These are phyloP conservation scores for Coreoperca whiteheadi DNA, from an alignment of 2,113 vertebrate species.

Conservation along the genomic window DNA sequence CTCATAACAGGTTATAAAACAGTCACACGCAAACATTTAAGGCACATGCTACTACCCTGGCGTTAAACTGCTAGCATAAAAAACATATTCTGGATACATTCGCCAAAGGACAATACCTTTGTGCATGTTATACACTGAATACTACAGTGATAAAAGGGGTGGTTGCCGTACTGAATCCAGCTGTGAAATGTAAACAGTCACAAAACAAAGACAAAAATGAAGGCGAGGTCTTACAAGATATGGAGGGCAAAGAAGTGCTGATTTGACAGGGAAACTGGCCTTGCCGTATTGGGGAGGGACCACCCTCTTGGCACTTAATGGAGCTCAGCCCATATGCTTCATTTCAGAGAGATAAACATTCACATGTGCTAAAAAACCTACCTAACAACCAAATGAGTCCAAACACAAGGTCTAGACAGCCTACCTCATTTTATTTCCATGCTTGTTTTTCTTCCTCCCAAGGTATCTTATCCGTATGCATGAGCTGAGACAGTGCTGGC, in stretches of 20 bases:
- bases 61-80: background rate
- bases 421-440: slow-evolving; percentile 68
- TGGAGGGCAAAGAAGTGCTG: slow-evolving; percentile 40
- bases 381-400: slow-evolving; percentile 55
- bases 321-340: slow-evolving; percentile 66
- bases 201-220: slow-evolving; percentile 6
- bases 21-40: background rate
- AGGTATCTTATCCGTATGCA: slow-evolving; percentile 55
- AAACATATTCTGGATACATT: background rate
- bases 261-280: slow-evolving; percentile 30
- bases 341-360: slow-evolving; percentile 81
- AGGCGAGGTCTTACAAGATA: background rate
- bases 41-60: background rate
- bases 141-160: background rate
- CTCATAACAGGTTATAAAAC: background rate
- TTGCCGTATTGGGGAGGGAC: slow-evolving; percentile 28
- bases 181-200: slow-evolving; percentile 20
- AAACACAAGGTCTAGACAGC: slow-evolving; percentile 71
- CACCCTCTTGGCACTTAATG: slow-evolving; percentile 65
- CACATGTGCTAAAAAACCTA: slow-evolving; percentile 75
- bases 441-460: slow-evolving; percentile 68
- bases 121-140: background rate
- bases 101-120: background rate
- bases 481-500: slow-evolving; percentile 52
- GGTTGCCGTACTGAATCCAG: slow-evolving; percentile 4